Evolutionary conservation across 2,888 invertebrate genomes (phyloP).

Genomic region (Drymonia ruficornis): DNA sequence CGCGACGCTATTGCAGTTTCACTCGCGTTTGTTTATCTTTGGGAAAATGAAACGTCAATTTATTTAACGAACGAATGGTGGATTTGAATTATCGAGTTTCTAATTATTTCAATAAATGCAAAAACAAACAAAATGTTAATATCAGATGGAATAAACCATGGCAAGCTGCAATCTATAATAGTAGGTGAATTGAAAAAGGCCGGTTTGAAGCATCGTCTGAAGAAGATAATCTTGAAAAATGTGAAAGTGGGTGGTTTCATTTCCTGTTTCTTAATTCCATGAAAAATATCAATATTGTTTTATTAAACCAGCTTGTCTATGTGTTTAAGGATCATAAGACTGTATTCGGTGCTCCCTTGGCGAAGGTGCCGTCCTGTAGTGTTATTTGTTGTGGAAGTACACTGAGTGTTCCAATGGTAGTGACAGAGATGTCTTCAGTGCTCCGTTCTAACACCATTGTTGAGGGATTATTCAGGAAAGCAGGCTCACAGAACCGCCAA

Average conservation of each 20-base stretch:
- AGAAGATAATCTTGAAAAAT: conserved; percentile 86
- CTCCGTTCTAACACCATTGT: conserved; percentile 88
- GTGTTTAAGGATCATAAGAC: conserved; percentile 72
- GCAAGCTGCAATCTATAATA: conserved; percentile 82
- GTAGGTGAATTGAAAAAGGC: conserved; percentile 87
- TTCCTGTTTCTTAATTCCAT: conserved; percentile 19
- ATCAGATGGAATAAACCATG: conserved; percentile 79
- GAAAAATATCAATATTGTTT: neutral
- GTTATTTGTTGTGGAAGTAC: conserved; percentile 88
- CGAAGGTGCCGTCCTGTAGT: conserved; percentile 77
- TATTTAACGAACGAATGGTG: conserved; percentile 53
- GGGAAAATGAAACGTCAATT: conserved; percentile 29
- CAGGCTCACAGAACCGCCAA: conserved; percentile 92
- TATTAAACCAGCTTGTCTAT: conserved; percentile 11
- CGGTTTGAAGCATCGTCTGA: conserved; percentile 89
- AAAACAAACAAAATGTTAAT: conserved; percentile 73
- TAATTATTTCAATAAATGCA: conserved; percentile 33
- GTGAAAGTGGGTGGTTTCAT: conserved; percentile 69
- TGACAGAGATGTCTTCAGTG: conserved; percentile 89
- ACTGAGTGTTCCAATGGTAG: conserved; percentile 89
- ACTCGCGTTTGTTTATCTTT: no score
- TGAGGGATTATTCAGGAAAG: conserved; percentile 95
- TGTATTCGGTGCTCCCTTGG: conserved; percentile 77
- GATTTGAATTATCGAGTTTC: conserved; percentile 47
- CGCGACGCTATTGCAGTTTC: no score